Evolutionary conservation across 1,140 invertebrate genomes (phyloP).

Genomic region (Macrobrachium nipponense): DNA sequence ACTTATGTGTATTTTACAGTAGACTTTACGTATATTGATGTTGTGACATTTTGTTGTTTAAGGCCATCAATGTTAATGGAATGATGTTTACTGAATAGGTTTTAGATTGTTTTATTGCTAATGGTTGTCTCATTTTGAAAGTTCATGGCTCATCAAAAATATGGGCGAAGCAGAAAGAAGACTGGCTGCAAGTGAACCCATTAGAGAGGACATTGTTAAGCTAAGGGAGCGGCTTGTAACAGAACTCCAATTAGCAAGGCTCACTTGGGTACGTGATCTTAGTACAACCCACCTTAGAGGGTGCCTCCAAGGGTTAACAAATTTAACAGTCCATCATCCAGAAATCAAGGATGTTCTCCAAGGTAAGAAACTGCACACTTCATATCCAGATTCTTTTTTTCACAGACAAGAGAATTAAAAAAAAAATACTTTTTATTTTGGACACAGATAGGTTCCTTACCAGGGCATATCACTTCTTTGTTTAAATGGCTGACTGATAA

Average conservation of each 20-base stretch:
- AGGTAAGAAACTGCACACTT: conserved; percentile 34
- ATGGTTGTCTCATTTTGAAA: conserved; percentile 27
- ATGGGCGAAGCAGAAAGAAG: conserved; percentile 74
- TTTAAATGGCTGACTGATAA: too few species aligned
- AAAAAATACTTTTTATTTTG: too few species aligned
- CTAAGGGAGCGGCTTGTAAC: conserved; percentile 73
- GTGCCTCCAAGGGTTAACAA: conserved; percentile 65
- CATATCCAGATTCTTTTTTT: background rate
- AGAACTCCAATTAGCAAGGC: conserved; percentile 73
- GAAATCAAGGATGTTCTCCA: conserved; percentile 48
- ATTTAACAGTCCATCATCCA: conserved; percentile 71
- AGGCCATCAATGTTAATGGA: background rate
- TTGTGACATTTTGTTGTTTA: conserved; percentile 65
- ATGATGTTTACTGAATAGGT: background rate
- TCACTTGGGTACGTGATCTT: conserved; percentile 87
- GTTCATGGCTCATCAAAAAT: conserved; percentile 77
- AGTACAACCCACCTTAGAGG: conserved; percentile 87
- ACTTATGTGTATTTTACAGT: background rate
- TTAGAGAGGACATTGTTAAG: conserved; percentile 77
- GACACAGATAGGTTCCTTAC: too few species aligned
- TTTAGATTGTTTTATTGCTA: background rate
- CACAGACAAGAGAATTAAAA: too few species aligned
- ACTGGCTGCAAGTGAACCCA: conserved; percentile 73
- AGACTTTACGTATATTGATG: background rate
- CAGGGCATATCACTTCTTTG: too few species aligned